Evolutionary conservation across 2,113 vertebrate species (phyloP), one percentile per base, ranked within the genome.

Genomic region (Mohoua ochrocephala): DNA sequence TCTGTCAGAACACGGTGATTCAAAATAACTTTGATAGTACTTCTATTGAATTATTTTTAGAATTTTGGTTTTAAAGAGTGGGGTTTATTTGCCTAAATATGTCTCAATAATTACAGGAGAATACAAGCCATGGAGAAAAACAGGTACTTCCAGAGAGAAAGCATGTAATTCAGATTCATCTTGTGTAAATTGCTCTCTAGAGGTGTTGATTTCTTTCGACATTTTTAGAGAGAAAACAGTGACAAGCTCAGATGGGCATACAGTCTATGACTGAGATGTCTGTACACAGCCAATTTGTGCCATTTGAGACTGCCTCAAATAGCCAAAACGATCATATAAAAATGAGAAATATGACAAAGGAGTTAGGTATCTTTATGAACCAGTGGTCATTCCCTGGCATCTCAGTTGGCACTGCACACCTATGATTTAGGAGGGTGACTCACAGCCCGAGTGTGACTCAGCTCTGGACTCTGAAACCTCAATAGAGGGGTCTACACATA

Each of bases 141-240:
- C 9, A 9, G 6, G 5, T 37, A 44, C 21, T 68, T 59, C 9
- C 14, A 37, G 27, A 52, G 17, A 15, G 11, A 52, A 75, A 52
- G 4, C 0, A 1, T 22, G 14, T 27, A 5, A 59, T 52, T 59
- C 52, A 44, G 17, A 44, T 52, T 59, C 7, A 16, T 65, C 20
- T 42, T 44, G 17, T 18, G 27, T 31, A 44, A 68, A 68, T 44
- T 68, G 3, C 7, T 68, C 17, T 31, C 37, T 22, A 33, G 37
- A 37, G 7, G 18, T 44, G 21, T 27, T 52, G 37, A 31, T 50
- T 52, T 57, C 21, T 44, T 59, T 59, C 33, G 14, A 12, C 6
- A 6, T 27, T 59, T 76, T 77, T 35, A 59, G 37, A 86, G 44
- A 67, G 17, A 31, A 9, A 27, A 27, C 4, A 37, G 17, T 31